Evolutionary conservation across 2,113 vertebrate species (phyloP), one percentile per base, ranked within the genome.

Genomic region (Ptychochromis oligacanthus): DNA sequence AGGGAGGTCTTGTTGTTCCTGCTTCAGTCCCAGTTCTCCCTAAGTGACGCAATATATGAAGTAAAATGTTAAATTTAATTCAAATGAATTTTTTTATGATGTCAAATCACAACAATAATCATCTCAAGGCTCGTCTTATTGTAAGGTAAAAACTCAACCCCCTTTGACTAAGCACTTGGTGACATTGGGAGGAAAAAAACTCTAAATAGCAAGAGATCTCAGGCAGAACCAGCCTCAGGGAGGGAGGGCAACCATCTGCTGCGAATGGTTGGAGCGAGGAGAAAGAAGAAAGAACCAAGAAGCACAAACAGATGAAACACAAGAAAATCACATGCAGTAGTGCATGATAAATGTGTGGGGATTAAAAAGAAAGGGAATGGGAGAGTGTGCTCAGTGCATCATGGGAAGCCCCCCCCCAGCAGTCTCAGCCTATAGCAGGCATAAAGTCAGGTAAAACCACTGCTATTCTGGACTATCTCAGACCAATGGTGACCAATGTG

Each of bases 1-100:
- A 36, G 0, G 0, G 18, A 36, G 0, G 0, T 36, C 38, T 64
- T 57, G 22, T 57, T 11, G 55, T 57, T 57, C 55, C 55, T 11
- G 24, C 22, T 57, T 24, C 56, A n/a, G n/a, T 65, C 40, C 62
- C 3, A 10, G 62, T 43, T 65, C 40, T 65, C 36, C 14, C 24
- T n/a, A 65, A 65, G n/a, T 43, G 15, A 2, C 36, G 24, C 9
- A 1, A 24, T 65, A 40, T 65, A 43, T 65, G 62, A 65, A 65
- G 62, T 65, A 40, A 43, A 40, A 24, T 43, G 36, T 65, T 65
- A 40, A n/a, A 43, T 65, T n/a, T 40, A 38, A 65, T 43, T 65
- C 13, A 65, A 20, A 22, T 64, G 61, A 7, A 4, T 26, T 43
- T 1, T 65, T 26, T 65, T n/a, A n/a, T n/a, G 38, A 67, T 36